Evolutionary conservation across 2,113 vertebrate species (phyloP).

Genomic region (Pelvicachromis taeniatus): DNA sequence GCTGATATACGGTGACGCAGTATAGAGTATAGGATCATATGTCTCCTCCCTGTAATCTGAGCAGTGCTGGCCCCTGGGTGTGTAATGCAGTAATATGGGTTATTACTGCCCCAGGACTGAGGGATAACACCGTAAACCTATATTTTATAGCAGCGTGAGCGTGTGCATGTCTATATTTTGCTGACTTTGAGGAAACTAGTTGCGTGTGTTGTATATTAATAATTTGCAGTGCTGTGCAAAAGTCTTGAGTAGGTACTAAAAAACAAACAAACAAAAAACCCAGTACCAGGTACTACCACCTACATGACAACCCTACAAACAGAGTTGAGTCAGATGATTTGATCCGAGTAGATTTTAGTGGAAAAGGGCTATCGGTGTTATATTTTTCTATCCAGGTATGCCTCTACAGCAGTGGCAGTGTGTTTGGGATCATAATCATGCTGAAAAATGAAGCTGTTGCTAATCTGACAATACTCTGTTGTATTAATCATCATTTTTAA

Average conservation of each 20-base stretch:
- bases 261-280: no score
- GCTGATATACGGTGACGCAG: background rate
- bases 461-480: background rate
- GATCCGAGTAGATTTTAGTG: background rate
- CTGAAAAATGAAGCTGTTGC: background rate
- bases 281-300: background rate
- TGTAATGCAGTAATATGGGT: constrained; percentile 75
- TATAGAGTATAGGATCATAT: constrained; percentile 28
- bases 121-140: constrained; percentile 62
- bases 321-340: background rate
- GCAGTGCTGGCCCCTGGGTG: constrained; percentile 51
- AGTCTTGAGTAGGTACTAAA: background rate
- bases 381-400: background rate
- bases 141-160: constrained; percentile 66
- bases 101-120: constrained; percentile 65
- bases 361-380: background rate
- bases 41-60: constrained; percentile 64
- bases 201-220: constrained; percentile 7
- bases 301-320: background rate
- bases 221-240: background rate
- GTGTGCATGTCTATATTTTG: constrained; percentile 8
- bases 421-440: background rate
- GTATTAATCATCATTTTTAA: background rate
- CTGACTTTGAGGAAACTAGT: background rate
- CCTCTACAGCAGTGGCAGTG: background rate